Evolutionary conservation across 1,140 invertebrate species (phyloP), one percentile per base, ranked within the genome.

Genomic region (Polypedilum vanderplanki): DNA sequence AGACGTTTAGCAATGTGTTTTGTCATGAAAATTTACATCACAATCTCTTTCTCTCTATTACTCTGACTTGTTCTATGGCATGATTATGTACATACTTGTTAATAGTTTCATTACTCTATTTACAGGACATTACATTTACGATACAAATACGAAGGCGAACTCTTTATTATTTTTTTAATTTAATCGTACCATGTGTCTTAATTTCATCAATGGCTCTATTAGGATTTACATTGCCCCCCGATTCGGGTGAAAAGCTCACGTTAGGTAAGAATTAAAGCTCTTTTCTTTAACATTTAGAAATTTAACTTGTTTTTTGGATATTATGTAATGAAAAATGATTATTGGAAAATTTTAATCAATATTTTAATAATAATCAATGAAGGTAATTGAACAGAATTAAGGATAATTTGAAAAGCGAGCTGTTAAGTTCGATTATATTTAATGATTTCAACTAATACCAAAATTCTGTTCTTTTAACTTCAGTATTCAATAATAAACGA

Each of bases 111-210:
- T 57, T 57, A n/a, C 12, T 57, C n/a, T 15, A 57, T 57, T 57
- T 57, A 57, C 46, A 57, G 46, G 98, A 99, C 84, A 90, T 99
- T 73, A 99, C 97, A 33, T 99, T 98, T 85, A 95, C 93, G 75
- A 96, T 99, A 80, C 93, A 97, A 86, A 98, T 99, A 81, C 88
- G 97, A 78, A 88, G 98, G 83, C 87, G 97, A 80, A 99, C 96
- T 24, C 88, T 99, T 76, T 99, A 99, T 86, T 99, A 99, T 87
- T 98, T 98, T 85, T 98, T 99, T 89, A 99, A 99, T 87, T 89
- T 99, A 79, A 98, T 99, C 83, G 96, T 99, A 79, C 98, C 98
- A 75, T 99, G 97, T 85, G 95, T 99, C 76, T 90, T 99, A 80
- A 97, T 99, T 81, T 97, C 96, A 75, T 97, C 96, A 75, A 97